Conservation (phyloP, 2,888 invertebrate genomes). For the Ecliptopera silaceata region DNA sequence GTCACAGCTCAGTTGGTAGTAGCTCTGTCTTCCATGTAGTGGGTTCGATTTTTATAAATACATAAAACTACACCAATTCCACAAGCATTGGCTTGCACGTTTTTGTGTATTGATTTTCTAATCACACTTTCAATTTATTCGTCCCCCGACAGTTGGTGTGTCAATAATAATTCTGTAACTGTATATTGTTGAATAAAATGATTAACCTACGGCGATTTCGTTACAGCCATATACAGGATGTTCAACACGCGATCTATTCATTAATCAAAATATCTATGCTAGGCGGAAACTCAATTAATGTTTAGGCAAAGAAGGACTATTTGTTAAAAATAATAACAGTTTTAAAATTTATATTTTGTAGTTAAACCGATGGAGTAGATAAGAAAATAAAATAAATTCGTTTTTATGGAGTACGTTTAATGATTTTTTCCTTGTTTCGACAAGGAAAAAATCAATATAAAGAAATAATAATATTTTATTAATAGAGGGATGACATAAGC, state of each 20-base stretch:
- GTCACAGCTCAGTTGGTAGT: too few relatives aligned
- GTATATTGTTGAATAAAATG: conserved; percentile 80
- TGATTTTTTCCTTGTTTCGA: too few relatives aligned
- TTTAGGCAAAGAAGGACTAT: conserved; percentile 8
- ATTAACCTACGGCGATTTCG: conserved; percentile 70
- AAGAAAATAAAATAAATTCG: not conserved
- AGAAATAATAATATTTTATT: too few relatives aligned
- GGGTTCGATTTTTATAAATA: not conserved
- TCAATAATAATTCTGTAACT: conserved; percentile 78
- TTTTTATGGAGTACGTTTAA: too few relatives aligned
- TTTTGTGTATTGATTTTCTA: conserved; percentile 68
- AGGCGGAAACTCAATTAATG: conserved; percentile 31
- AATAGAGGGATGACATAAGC: too few relatives aligned
- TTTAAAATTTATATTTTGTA: conserved; percentile 1
- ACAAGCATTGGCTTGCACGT: too few relatives aligned
- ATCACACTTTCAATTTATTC: conserved; percentile 65
- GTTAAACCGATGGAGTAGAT: not conserved
- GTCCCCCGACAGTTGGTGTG: conserved; percentile 73
- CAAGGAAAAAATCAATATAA: too few relatives aligned
- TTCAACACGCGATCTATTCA: conserved; percentile 35
- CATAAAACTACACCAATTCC: conserved; percentile 18
- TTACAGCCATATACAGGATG: conserved; percentile 42
- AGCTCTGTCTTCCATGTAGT: too few relatives aligned
- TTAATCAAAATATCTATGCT: conserved; percentile 39
- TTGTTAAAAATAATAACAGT: conserved; percentile 11